Percentiles rank a stretch among this genome's conserved stretches.
Evolutionary conservation across 2,113 vertebrate species (phyloP).

Genomic region (Vimba vimba): DNA sequence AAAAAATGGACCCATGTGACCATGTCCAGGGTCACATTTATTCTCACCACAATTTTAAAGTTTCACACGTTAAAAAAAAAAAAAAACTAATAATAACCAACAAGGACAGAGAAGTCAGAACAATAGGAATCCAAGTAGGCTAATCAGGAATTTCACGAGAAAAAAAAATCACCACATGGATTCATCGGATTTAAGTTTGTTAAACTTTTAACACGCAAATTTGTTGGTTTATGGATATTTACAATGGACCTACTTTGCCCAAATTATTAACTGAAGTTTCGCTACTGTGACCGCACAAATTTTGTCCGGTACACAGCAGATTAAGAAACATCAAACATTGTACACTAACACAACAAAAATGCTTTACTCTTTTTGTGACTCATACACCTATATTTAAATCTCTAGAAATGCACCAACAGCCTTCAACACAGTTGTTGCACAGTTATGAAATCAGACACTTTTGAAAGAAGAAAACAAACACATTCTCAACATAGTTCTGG

Average conservation of each 20-base stretch:
- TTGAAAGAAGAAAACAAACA: not conserved
- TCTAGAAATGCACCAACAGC: not conserved
- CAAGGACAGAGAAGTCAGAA: not conserved
- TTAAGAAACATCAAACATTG: not conserved
- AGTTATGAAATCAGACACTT: conserved; percentile 14
- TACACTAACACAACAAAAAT: not conserved
- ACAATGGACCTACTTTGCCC: not conserved
- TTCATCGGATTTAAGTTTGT: not conserved
- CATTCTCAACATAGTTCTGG: not conserved
- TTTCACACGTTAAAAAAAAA: not conserved
- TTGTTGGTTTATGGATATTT: not conserved
- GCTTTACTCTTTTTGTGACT: not conserved
- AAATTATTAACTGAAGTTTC: not conserved
- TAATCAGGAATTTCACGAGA: not conserved
- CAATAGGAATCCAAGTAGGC: not conserved
- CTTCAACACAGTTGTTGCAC: not conserved
- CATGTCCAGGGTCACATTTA: too few relatives aligned
- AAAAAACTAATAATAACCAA: conserved; percentile 33
- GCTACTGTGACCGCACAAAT: not conserved
- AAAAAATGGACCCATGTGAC: too few relatives aligned
- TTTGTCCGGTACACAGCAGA: not conserved
- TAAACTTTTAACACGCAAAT: not conserved
- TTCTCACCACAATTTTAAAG: conserved; percentile 9
- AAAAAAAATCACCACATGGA: not conserved
- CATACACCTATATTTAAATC: not conserved